Evolutionary conservation across 53 echinoderm and acorn worm genomes (phyloP), one percentile per base, ranked within the genome.

Genomic region (Zoroaster sp.): DNA sequence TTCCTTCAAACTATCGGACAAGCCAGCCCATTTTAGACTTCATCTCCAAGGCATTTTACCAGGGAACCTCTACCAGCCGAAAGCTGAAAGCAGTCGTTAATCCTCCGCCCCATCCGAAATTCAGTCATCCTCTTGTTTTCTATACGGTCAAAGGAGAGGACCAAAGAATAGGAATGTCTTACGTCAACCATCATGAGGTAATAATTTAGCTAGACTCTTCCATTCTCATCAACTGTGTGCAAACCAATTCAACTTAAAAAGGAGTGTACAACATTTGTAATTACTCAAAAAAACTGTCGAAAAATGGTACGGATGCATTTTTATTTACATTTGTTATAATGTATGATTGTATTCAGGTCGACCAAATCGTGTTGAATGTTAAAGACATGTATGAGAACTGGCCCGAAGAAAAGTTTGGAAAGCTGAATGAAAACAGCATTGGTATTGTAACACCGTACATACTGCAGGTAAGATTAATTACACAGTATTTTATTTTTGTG

Each of bases 391-490:
- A 35, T 52, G 73, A 63, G 5, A 83, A 91, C 21, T 97, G 97
- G 97, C 97, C 97, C 3, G 74, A 38, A 20, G 88, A 80, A 25
- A 66, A 28, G 38, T 95, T 95, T 95, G 92, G 91, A 35, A 14
- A 80, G 10, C 18, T 87, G 8, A 76, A 91, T 11, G 74, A 52
- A 14, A 89, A 79, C 8, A 80, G 74, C 43, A 94, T 97, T 36
- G 94, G 94, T 18, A 94, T 97, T 23, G 46, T 97, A 66, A 93
- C 97, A 17, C 91, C 95, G 3, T 97, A 97, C 80, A 86, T 83
- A 43, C 90, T 93, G 18, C 97, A 97, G 95, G 97, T 97, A 88
- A n/a, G 90, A 31, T 3, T 13, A 33, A 3, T 32, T 40, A 33
- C n/a, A n/a, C n/a, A n/a, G n/a, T n/a, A n/a, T n/a, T n/a, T n/a